Evolutionary conservation across 2,797 vertebrate genomes (phyloP).

Genomic region (Takifugu ocellatus): DNA sequence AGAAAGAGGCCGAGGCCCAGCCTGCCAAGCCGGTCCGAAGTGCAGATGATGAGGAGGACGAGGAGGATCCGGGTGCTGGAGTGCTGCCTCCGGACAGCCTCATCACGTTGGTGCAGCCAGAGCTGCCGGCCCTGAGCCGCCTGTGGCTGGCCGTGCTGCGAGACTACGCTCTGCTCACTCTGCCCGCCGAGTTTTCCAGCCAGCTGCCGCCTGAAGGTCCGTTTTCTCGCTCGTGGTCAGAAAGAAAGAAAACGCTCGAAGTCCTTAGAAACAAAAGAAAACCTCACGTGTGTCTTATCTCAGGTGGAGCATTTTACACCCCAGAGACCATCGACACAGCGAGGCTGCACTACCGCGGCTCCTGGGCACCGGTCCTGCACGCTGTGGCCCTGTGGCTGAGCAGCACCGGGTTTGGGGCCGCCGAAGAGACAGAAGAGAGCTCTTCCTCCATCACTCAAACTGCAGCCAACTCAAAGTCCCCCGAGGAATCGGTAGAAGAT

Average conservation of each 20-base stretch:
- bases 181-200: conserved; percentile 96
- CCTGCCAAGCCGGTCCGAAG: conserved; percentile 73
- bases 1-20: conserved; percentile 90
- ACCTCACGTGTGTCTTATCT: conserved; percentile 17
- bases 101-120: conserved; percentile 93
- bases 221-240: background rate
- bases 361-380: conserved; percentile 94
- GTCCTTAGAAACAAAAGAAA: too few species aligned
- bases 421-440: conserved; percentile 73
- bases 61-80: conserved; percentile 76
- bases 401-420: conserved; percentile 84
- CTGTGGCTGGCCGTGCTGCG: conserved; percentile 93
- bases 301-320: conserved; percentile 98
- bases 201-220: conserved; percentile 96
- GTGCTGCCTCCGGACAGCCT: conserved; percentile 94
- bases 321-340: conserved; percentile 98
- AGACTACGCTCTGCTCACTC: conserved; percentile 93
- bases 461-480: conserved; percentile 72
- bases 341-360: conserved; percentile 91
- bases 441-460: conserved; percentile 69
- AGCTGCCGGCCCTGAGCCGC: conserved; percentile 89
- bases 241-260: too few species aligned
- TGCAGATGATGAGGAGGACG: conserved; percentile 86
- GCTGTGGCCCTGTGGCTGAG: conserved; percentile 93
- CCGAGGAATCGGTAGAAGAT: conserved; percentile 87